Evolutionary conservation across 1,140 invertebrate species (phyloP).

Genomic region (Anagrus nilaparvatae): DNA sequence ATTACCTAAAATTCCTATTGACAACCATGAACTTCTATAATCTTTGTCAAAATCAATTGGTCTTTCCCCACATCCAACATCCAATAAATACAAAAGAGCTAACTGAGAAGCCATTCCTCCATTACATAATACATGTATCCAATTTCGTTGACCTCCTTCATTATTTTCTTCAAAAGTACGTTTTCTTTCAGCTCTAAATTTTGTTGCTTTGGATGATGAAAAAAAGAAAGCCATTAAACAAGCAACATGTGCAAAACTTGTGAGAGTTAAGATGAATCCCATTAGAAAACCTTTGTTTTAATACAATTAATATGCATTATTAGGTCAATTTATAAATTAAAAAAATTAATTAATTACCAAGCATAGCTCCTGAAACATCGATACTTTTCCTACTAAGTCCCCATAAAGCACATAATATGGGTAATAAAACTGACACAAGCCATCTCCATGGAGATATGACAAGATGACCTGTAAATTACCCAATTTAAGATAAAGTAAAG

Average conservation of each 20-base stretch:
- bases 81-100: conserved; percentile 69
- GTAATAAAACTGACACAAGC: conserved; percentile 57
- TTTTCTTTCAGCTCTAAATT: conserved; percentile 61
- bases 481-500: neutral
- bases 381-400: conserved; percentile 59
- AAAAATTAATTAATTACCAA: conserved; percentile 42
- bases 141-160: conserved; percentile 80
- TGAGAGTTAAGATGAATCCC: conserved; percentile 70
- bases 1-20: conserved; percentile 64
- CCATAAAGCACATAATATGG: conserved; percentile 54
- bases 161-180: conserved; percentile 71
- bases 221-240: conserved; percentile 71
- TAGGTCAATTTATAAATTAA: neutral
- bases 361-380: conserved; percentile 55
- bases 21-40: conserved; percentile 73
- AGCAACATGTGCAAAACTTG: conserved; percentile 66
- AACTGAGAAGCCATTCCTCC: conserved; percentile 73
- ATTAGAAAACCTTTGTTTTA: conserved; percentile 53
- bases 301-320: conserved; percentile 5
- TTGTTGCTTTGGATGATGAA: conserved; percentile 72
- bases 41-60: conserved; percentile 68
- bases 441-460: conserved; percentile 64
- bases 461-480: conserved; percentile 40
- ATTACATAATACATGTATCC: conserved; percentile 87
- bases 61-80: conserved; percentile 66